Evolutionary conservation across 1,140 invertebrate genomes (phyloP), one percentile per base, ranked within the genome.

Genomic region (Drosophila suzukii): DNA sequence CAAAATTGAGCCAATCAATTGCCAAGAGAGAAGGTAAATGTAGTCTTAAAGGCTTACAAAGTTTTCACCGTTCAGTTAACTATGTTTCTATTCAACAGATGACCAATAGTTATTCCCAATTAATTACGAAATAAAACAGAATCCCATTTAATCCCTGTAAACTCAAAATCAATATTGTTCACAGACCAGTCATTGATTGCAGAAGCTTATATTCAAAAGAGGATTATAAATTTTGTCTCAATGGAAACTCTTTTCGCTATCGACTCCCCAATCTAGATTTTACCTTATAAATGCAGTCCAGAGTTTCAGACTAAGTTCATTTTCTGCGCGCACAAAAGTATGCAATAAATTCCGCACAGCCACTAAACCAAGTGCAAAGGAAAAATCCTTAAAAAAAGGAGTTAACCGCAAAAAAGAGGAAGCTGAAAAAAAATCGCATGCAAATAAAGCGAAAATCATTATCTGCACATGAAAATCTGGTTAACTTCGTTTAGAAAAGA

Each of bases 401-500:
- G 30, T n/a, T 68, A 34, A 60, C 39, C 38, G 38, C 44, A 76
- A 15, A 55, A 55, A 71, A 30, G 8, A 51, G 34, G 36, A 60
- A 36, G 20, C 46, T n/a, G 6, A 30, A 36, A 49, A 49, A 53
- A 75, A 73, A 67, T 47, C 17, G 49, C 65, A 86, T 79, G 78
- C 78, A 86, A 88, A 86, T 86, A 86, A 88, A 88, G 67, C 71
- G 70, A 86, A 88, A 86, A 86, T 88, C 83, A 86, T 86, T 88
- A 79, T 86, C 83, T 79, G 75, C 68, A 75, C 83, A 81, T 73
- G 71, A 67, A 78, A 88, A 88, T 82, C 83, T 88, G 82, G 82
- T 85, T 85, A 86, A 86, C 78, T 85, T 86, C 73, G 81, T 70
- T 84, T 84, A 59, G 73, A 65, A 44, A 59, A 34, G 32, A 70